A percentile compares a stretch with the other conserved stretches of the same genome.
phyloP scores from a whole-genome alignment of 2,113 vertebrate genomes.

The Egretta garzetta region DNA sequence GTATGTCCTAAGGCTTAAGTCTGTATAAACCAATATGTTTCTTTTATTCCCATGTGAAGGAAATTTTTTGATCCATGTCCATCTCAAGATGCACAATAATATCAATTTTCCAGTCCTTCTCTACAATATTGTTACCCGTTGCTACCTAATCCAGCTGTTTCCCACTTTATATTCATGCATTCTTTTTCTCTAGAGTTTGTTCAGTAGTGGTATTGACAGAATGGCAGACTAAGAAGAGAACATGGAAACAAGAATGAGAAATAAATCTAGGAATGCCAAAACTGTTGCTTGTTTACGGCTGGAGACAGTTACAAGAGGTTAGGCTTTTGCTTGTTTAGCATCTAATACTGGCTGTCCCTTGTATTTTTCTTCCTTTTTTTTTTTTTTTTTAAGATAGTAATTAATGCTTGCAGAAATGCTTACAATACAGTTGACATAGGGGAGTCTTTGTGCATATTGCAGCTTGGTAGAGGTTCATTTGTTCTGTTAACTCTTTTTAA shows the following conservation, averaged over 20 bases:
- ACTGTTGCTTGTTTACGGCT: not conserved
- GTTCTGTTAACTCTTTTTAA: not conserved
- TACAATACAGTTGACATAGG: not conserved
- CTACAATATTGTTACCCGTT: not conserved
- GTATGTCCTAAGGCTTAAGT: not conserved
- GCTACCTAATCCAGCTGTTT: not conserved
- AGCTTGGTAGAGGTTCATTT: not conserved
- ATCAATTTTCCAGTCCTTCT: accelerated
- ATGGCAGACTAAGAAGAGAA: not conserved
- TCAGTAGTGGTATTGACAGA: not conserved
- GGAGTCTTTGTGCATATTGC: not conserved
- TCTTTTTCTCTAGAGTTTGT: not conserved
- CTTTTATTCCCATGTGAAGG: not conserved
- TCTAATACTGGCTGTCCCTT: not conserved
- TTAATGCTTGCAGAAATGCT: not conserved
- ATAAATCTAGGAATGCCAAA: not conserved
- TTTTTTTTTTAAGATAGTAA: not conserved
- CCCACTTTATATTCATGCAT: not conserved
- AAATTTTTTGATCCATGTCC: not conserved
- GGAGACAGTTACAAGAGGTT: not conserved
- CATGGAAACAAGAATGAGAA: not conserved
- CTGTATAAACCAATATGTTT: not conserved
- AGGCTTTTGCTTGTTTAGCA: not conserved
- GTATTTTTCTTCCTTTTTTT: not conserved
- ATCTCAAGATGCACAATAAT: not conserved